These are phyloP conservation scores for Cinara cedri DNA, from an alignment of 2,888 invertebrate species.

Conservation along the genomic window DNA sequence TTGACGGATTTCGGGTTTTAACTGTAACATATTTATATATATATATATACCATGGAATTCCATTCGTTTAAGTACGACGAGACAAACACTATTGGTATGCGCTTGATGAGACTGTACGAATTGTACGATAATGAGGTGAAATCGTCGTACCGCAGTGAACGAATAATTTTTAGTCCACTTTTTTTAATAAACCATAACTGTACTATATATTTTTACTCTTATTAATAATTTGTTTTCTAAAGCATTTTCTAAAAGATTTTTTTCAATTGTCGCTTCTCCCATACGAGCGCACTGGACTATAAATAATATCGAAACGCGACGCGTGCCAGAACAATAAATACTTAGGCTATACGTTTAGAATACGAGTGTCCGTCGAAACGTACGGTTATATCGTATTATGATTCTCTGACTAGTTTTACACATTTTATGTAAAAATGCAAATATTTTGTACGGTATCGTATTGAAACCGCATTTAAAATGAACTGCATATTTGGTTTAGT, in stretches of 20 bases:
- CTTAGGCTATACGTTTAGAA: background rate
- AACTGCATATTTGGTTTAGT: background rate
- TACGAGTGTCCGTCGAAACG: background rate
- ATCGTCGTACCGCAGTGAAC: no score
- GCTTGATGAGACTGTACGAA: conserved; percentile 66
- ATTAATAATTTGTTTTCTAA: no score
- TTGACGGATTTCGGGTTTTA: no score
- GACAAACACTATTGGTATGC: conserved; percentile 67
- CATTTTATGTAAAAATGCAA: no score
- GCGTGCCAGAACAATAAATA: background rate
- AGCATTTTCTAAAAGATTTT: no score
- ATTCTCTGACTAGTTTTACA: background rate
- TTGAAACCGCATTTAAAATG: background rate
- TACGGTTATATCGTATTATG: background rate
- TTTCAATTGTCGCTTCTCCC: background rate
- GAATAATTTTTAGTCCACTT: no score
- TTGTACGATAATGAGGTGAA: conserved; percentile 62
- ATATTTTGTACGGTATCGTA: no score
- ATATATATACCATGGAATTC: conserved; percentile 66
- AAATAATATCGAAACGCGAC: background rate
- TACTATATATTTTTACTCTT: no score
- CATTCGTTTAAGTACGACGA: conserved; percentile 66
- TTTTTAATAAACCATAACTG: no score
- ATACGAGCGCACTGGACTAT: background rate
- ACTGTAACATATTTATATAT: no score